Base-by-base conservation (phyloP, 2,113 vertebrate species). In the Pelecanus crispus region DNA sequence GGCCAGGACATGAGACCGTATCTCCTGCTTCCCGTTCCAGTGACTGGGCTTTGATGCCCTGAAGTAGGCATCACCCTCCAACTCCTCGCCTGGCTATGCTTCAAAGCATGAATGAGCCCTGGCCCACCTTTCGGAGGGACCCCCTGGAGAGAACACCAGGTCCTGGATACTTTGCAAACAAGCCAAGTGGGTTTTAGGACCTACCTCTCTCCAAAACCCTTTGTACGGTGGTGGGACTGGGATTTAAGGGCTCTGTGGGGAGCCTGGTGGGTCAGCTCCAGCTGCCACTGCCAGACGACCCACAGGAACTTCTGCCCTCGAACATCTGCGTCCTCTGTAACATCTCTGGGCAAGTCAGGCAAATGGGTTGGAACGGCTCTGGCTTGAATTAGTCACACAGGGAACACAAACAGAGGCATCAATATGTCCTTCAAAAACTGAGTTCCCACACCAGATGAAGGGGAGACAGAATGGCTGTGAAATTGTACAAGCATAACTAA, bases 41-140 rank as follows among this genome's bases (percentile, higher is more conserved):
- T 21, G 61, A 21, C 29, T 26, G 16, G 49, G 34, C 70, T 90
- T 63, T 32, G 40, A 47, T 50, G 34, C 36, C 42, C 72, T 13
- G 2, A 59, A 77, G 28, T 4, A 49, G 32, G 28, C 28, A 49
- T 29, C 47, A n/a, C 7, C 19, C 47, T 80, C 38, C 66, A 63
- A 18, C n/a, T 55, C 1, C 0, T n/a, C 2, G 9, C n/a, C 34
- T 1, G 3, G 20, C 32, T 21, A 3, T 11, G 38, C 58, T 82
- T 68, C 58, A 42, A 61, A 65, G 20, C 20, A 79, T 0, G 17
- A 72, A 0, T 16, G 44, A 90, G 29, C 6, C 21, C 26, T 49
- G 61, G 59, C 6, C 3, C 47, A 38, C 32, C 36, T 26, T 40
- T 68, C 2, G 1, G 78, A 56, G 17, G 29, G 24, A 70, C 31